These are phyloP conservation scores for Beroe forskalii DNA, from an alignment of 37 sponge, comb jelly and placozoan species.

Conservation along the genomic window DNA sequence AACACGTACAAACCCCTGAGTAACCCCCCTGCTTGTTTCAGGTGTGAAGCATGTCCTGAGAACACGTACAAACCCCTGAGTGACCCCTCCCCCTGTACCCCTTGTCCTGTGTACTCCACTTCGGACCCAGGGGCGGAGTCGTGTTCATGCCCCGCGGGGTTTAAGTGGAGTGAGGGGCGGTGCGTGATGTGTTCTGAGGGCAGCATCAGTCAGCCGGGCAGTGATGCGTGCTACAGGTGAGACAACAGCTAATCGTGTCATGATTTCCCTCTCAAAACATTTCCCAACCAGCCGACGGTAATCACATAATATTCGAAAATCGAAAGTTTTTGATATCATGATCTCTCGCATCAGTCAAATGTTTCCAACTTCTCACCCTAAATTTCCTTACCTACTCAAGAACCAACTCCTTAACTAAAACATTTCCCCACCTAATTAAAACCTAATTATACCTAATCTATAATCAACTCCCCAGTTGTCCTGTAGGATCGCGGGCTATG, in stretches of 20 bases:
- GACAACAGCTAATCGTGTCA: neutral
- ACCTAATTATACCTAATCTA: too few relatives aligned
- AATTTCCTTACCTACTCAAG: neutral
- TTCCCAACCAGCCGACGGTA: neutral
- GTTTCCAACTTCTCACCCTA: too few relatives aligned
- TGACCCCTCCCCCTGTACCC: neutral
- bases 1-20: neutral
- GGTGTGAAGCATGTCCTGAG: constrained; percentile 3
- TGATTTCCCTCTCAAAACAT: neutral
- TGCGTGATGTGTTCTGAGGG: neutral
- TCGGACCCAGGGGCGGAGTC: neutral
- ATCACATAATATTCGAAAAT: too few relatives aligned
- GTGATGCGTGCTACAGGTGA: neutral
- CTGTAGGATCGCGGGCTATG: neutral
- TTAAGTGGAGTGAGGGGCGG: neutral
- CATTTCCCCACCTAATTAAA: too few relatives aligned
- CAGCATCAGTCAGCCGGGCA: neutral
- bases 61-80: neutral
- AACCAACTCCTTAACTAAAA: neutral
- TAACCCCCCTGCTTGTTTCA: neutral
- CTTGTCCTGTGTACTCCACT: neutral
- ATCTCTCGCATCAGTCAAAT: too few relatives aligned
- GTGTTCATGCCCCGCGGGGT: neutral
- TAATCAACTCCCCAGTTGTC: neutral
- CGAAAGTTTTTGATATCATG: neutral